phyloP scores from a whole-genome alignment of 2,888 invertebrate species.

The Alentia gelatinosa region DNA sequence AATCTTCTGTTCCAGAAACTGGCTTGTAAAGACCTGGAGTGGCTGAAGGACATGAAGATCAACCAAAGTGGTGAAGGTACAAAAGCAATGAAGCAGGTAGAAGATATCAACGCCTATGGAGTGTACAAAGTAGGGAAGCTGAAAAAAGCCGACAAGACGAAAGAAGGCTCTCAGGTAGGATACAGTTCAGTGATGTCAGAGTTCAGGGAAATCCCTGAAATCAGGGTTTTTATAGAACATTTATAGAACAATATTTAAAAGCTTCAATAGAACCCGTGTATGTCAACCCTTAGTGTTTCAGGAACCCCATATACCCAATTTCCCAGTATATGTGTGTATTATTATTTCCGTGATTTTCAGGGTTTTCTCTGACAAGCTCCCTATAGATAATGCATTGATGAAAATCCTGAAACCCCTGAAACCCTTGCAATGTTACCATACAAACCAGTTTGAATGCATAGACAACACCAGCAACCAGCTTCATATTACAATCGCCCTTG shows the following conservation, averaged over 20 bases:
- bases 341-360: no score
- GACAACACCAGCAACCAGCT: no score
- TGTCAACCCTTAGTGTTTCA: background rate
- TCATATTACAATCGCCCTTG: no score
- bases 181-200: background rate
- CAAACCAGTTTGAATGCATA: no score
- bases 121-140: slow-evolving; percentile 64
- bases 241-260: no score
- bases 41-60: slow-evolving; percentile 72
- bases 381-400: no score
- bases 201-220: no score
- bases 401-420: no score
- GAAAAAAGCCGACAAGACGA: background rate
- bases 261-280: background rate
- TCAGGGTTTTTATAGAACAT: background rate
- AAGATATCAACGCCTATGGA: slow-evolving; percentile 72
- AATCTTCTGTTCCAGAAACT: background rate
- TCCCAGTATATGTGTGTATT: background rate
- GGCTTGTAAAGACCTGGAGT: slow-evolving; percentile 66
- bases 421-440: no score
- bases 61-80: slow-evolving; percentile 75
- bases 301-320: background rate
- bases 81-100: slow-evolving; percentile 71
- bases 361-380: no score
- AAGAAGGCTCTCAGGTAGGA: background rate